A percentile compares a stretch with the other conserved stretches of the same genome.
Evolutionary conservation across 2,888 invertebrate species (phyloP).

Genomic region (Anarsia innoxiella): DNA sequence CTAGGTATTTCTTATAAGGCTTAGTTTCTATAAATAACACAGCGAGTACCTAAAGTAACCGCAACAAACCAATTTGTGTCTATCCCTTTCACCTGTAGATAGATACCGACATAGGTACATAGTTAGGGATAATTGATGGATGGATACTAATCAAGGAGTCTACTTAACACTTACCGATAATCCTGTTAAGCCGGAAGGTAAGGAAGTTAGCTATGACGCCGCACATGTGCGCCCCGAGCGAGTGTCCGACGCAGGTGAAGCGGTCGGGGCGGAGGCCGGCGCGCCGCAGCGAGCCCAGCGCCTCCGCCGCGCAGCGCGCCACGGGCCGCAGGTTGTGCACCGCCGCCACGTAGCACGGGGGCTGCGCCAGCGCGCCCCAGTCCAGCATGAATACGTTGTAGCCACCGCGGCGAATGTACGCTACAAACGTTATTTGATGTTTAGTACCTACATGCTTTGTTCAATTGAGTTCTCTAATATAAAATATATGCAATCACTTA

Average conservation of each 20-base stretch:
- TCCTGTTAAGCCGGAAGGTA: conserved; percentile 82
- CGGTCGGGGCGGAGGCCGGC: conserved; percentile 79
- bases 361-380: conserved; percentile 82
- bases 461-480: background rate
- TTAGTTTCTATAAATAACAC: too few relatives aligned
- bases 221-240: conserved; percentile 84
- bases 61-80: too few relatives aligned
- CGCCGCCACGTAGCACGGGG: conserved; percentile 84
- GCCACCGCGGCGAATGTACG: conserved; percentile 82
- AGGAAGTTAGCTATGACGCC: conserved; percentile 84
- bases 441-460: too few relatives aligned
- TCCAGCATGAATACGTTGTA: conserved; percentile 86
- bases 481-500: background rate
- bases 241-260: conserved; percentile 86
- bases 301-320: conserved; percentile 80
- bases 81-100: too few relatives aligned
- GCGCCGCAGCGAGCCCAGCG: conserved; percentile 77
- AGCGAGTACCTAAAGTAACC: too few relatives aligned
- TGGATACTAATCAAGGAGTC: too few relatives aligned
- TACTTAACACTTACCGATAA: conserved; percentile 76
- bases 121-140: too few relatives aligned
- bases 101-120: too few relatives aligned
- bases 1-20: too few relatives aligned
- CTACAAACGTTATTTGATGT: too few relatives aligned
- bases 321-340: conserved; percentile 84